These are phyloP conservation scores for Cataglyphis altisquamis DNA, from an alignment of 2,888 invertebrate genomes.

Conservation along the genomic window DNA sequence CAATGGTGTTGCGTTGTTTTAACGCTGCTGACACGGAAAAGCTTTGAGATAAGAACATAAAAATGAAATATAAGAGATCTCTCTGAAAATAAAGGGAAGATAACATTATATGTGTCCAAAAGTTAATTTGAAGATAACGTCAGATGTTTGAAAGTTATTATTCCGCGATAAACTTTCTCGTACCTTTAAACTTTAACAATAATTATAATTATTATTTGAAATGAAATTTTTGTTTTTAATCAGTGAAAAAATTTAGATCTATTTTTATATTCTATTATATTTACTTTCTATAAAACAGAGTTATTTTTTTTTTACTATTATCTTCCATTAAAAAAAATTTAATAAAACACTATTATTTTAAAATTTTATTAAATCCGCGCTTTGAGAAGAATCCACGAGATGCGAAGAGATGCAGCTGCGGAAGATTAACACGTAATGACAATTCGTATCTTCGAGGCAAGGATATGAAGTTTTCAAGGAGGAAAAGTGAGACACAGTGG, in stretches of 20 bases:
- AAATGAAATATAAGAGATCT: neutral
- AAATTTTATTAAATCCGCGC: neutral
- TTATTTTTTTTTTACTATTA: neutral
- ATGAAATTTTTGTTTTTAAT: neutral
- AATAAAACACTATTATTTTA: neutral
- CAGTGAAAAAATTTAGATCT: neutral
- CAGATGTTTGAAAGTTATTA: neutral
- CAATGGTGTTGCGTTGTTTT: conserved; percentile 5
- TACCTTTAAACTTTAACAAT: conserved; percentile 5
- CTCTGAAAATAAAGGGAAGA: neutral
- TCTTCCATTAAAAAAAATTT: neutral
- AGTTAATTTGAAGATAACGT: neutral
- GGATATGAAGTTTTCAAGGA: neutral
- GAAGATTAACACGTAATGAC: neutral
- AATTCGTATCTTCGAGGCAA: conserved; percentile 19
- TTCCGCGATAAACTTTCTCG: neutral
- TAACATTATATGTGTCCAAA: neutral
- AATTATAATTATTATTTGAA: neutral
- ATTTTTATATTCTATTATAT: neutral
- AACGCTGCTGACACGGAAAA: neutral
- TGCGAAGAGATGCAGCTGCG: neutral
- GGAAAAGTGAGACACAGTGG: conserved; percentile 54
- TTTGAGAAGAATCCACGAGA: no score
- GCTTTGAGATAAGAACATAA: neutral
- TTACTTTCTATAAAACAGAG: neutral